These are phyloP conservation scores for Thera obeliscata DNA, from an alignment of 2,888 invertebrate species.

Conservation along the genomic window DNA sequence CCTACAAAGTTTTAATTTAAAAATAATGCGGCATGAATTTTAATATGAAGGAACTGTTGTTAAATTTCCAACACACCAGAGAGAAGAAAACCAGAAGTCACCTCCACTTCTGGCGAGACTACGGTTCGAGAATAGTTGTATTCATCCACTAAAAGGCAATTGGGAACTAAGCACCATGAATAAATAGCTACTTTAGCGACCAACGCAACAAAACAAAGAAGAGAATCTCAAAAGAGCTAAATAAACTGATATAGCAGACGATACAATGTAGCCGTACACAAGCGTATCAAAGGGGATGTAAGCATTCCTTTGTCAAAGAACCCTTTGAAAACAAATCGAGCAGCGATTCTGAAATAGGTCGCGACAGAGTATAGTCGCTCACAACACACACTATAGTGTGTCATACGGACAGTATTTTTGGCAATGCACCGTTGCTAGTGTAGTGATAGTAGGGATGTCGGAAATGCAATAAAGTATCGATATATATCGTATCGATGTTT, in stretches of 20 bases:
- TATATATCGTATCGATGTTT: too few relatives aligned
- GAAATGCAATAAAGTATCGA: too few relatives aligned
- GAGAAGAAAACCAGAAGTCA: background rate
- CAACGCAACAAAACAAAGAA: conserved; percentile 5
- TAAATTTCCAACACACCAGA: background rate
- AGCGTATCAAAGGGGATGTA: conserved; percentile 31
- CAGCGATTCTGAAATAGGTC: conserved; percentile 57
- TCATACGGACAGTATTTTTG: conserved; percentile 57
- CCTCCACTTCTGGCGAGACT: background rate
- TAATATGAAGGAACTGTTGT: background rate
- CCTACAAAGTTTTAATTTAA: background rate
- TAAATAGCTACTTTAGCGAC: background rate
- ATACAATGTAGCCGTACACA: conserved; percentile 21
- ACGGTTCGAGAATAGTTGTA: background rate
- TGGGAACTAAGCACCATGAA: background rate
- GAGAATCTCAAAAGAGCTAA: conserved; percentile 16
- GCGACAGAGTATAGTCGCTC: conserved; percentile 43
- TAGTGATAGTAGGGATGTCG: conserved; percentile 35
- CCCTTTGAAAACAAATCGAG: conserved; percentile 65
- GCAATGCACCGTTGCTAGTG: conserved; percentile 56
- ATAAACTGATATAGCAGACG: conserved; percentile 15
- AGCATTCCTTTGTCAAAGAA: conserved; percentile 50
- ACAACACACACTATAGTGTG: conserved; percentile 40
- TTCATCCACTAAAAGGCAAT: background rate
- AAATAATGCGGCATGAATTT: background rate